Base-by-base conservation (phyloP, 1,140 invertebrate species). In the Diorhabda carinulata region DNA sequence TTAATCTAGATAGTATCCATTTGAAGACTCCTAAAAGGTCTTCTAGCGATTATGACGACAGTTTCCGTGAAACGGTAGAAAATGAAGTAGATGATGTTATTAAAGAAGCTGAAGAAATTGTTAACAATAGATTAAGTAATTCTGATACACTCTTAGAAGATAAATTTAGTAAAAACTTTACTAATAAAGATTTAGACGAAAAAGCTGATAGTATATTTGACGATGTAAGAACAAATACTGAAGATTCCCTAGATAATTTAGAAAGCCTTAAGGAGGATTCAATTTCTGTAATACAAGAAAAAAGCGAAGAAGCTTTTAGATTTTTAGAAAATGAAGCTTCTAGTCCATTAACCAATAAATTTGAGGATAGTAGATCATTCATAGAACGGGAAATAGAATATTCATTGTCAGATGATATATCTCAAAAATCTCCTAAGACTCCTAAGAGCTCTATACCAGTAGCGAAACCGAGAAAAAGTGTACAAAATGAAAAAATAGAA, bases 261-360 rank as follows among this genome's bases (percentile, higher is more conserved):
- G 77, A 78, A 52, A 76, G 72, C 66, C 66, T 76, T 2, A 76
- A 76, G 44, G 77, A 78, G 52, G 79, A 79, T 72, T 77, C 76
- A 1, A 70, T 76, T 41, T 68, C 73, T n/a, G 72, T 70, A 43
- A 72, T 73, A 6, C 76, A 78, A 69, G 72, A 75, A 66, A 80
- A 78, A 59, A 80, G 77, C 61, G 78, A 80, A 47, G 79, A 81
- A 73, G 80, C 78, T 5, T 80, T 81, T 61, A 78, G 66, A 69
- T 80, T 80, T 66, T 73, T 81, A 57, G 80, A 81, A 71, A 76
- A 78, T 10, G 80, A 81, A 70, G 72, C 70, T 8, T 78, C 78
- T 5, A 78, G 76, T 65, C 79, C 57, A 9, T 6, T 43, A 5
- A 57, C 40, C n/a, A 43, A 9, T 44, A 62, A 43, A 10, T 41